Evolutionary conservation across 2,797 vertebrate genomes (phyloP).

Genomic region (Parauchenoglanis punctatus): DNA sequence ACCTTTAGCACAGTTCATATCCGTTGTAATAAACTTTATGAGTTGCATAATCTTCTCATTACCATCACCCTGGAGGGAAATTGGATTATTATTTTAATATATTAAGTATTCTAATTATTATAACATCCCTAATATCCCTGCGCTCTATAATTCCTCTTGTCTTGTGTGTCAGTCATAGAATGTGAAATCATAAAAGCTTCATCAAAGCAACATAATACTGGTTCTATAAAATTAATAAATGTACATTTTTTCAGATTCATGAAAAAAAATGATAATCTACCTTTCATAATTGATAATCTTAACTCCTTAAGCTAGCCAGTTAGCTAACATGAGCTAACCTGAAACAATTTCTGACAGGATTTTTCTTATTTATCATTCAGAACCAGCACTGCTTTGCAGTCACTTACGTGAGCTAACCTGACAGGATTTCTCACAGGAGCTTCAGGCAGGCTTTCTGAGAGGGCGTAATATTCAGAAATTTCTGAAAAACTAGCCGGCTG

Average conservation of each 20-base stretch:
- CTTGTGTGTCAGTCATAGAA: background rate
- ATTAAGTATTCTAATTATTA: constrained; percentile 24
- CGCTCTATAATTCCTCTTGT: background rate
- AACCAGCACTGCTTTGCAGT: background rate
- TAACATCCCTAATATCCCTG: background rate
- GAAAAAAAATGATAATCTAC: too few species aligned
- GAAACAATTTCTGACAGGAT: background rate
- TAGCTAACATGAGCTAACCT: background rate
- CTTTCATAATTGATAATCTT: background rate
- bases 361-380: background rate
- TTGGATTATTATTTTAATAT: constrained; percentile 33
- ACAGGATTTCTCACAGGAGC: background rate
- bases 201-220: background rate
- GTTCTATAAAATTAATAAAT: background rate
- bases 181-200: background rate
- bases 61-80: constrained; percentile 16
- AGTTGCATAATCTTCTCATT: constrained; percentile 40
- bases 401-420: background rate
- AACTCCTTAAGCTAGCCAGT: background rate
- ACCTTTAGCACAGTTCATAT: constrained; percentile 33
- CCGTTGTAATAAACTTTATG: constrained; percentile 35
- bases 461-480: background rate
- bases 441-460: background rate
- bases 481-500: background rate
- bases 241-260: background rate